Conservation (phyloP, 1,140 invertebrate species). For the Coelopa frigida region DNA sequence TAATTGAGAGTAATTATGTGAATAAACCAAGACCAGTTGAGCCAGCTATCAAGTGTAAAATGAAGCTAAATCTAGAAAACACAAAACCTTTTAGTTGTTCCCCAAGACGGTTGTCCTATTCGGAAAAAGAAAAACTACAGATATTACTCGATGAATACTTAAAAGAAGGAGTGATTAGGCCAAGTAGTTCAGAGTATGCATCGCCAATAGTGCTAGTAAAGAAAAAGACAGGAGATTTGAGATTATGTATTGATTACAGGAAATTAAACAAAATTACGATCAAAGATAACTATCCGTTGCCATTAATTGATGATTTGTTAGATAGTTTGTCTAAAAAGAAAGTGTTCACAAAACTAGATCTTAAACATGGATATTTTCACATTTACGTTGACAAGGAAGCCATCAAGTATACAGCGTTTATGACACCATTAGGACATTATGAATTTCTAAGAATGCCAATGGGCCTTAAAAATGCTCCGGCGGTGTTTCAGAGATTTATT, state of each 20-base stretch:
- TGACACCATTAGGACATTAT: conserved; percentile 27
- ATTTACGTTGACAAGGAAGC: conserved; percentile 20
- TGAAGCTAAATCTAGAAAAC: conserved; percentile 11
- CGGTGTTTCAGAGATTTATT: conserved; percentile 38
- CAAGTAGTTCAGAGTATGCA: conserved; percentile 25
- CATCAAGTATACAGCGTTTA: conserved; percentile 28
- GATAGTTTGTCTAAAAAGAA: conserved; percentile 18
- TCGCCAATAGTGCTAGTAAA: conserved; percentile 26
- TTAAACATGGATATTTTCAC: conserved; percentile 44
- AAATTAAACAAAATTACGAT: conserved; percentile 20
- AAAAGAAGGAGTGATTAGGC: conserved; percentile 18
- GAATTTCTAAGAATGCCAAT: conserved; percentile 19
- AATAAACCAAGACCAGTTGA: neutral
- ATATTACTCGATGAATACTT: conserved; percentile 24
- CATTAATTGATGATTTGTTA: conserved; percentile 31
- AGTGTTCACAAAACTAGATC: conserved; percentile 29
- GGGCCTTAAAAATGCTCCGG: conserved; percentile 32
- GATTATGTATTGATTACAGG: conserved; percentile 26
- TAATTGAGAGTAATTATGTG: neutral
- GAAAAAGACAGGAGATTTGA: conserved; percentile 20
- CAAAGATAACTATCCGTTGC: conserved; percentile 27
- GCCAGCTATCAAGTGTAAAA: neutral
- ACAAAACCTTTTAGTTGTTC: conserved; percentile 15
- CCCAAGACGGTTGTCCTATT: conserved; percentile 19
- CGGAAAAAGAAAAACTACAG: conserved; percentile 16